Percentiles rank a stretch among this genome's conserved stretches.
These are phyloP conservation scores for Neria commutata DNA, from an alignment of 2,888 invertebrate genomes.

Conservation along the genomic window DNA sequence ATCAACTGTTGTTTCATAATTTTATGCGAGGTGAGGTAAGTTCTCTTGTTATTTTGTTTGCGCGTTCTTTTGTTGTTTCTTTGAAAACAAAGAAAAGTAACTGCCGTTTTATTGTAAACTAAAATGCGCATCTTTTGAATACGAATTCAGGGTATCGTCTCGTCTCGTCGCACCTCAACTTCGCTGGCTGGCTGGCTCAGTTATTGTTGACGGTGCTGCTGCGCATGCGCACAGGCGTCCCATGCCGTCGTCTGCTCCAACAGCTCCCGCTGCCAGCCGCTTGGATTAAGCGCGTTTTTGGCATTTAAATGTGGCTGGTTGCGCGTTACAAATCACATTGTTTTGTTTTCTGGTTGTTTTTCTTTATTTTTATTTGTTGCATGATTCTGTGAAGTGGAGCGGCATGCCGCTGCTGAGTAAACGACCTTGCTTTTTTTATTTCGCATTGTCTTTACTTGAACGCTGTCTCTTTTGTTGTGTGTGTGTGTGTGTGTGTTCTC, in stretches of 20 bases:
- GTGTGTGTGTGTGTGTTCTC: background rate
- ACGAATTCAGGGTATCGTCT: background rate
- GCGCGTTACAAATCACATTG: background rate
- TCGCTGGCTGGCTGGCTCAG: no score
- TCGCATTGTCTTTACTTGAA: constrained; percentile 3
- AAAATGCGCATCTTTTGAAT: background rate
- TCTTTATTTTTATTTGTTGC: background rate
- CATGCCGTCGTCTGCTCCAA: background rate
- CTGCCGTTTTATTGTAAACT: no score
- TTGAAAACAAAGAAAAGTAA: no score
- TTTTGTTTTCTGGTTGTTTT: background rate
- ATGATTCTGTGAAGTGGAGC: no score
- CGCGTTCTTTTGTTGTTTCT: no score
- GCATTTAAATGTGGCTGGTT: background rate
- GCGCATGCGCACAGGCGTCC: background rate
- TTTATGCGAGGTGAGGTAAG: no score
- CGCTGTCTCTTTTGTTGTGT: background rate
- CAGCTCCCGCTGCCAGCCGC: background rate
- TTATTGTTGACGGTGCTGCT: no score
- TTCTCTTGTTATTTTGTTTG: no score
- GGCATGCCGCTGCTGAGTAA: background rate
- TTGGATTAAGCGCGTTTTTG: background rate
- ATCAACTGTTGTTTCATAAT: background rate
- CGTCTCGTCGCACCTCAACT: no score
- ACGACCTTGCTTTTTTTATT: constrained; percentile 2